Conservation (phyloP, 2,797 vertebrate species). For the Sebastes matsubarae region DNA sequence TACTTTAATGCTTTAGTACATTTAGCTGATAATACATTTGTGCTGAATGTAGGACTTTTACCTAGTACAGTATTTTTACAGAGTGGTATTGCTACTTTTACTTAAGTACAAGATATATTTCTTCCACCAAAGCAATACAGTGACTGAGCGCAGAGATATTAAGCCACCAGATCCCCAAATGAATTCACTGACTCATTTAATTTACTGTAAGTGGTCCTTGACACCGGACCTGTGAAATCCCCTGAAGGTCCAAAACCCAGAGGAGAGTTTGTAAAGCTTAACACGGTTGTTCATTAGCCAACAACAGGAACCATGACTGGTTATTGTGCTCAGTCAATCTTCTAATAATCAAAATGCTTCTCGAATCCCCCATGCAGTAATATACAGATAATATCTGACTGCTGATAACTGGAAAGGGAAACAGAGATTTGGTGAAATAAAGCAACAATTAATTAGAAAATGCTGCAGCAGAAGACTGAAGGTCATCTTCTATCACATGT, state of each 20-base stretch:
- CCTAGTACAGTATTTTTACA: too few relatives aligned
- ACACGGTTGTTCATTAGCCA: not conserved
- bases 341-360: not conserved
- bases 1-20: not conserved
- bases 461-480: not conserved
- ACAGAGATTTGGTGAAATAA: not conserved
- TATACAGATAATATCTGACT: not conserved
- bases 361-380: not conserved
- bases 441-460: not conserved
- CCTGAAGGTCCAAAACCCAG: not conserved
- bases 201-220: conserved; percentile 21
- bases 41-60: not conserved
- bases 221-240: not conserved
- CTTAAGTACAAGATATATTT: not conserved
- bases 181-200: conserved; percentile 17
- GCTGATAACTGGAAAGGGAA: not conserved
- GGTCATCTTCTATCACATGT: not conserved
- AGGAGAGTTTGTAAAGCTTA: not conserved
- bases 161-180: not conserved
- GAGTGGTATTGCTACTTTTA: not conserved
- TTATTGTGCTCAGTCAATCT: not conserved
- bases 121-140: not conserved
- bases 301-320: conserved; percentile 6
- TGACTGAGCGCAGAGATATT: conserved; percentile 8
- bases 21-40: not conserved